Evolutionary conservation across 2,113 vertebrate species (phyloP).

Genomic region (Lepidothrix coronata): DNA sequence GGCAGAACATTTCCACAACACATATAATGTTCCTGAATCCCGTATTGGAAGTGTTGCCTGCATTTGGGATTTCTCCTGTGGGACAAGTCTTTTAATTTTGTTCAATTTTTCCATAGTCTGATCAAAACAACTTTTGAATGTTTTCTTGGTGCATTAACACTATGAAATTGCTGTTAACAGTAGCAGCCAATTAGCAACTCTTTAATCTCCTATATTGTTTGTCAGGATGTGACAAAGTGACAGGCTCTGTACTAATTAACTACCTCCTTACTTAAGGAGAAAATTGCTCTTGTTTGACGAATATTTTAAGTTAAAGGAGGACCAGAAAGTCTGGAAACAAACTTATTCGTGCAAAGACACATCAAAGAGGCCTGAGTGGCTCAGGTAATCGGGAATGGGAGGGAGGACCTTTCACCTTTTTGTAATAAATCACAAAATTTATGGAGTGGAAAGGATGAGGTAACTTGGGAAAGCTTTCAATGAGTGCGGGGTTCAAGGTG

Average conservation of each 20-base stretch:
- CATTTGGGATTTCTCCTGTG: neutral
- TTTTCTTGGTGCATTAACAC: slow-evolving; percentile 20
- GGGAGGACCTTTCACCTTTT: neutral
- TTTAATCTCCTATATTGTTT: slow-evolving; percentile 60
- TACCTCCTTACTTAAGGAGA: slow-evolving; percentile 3
- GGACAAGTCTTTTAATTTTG: neutral
- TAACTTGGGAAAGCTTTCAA: neutral
- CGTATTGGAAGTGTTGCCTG: neutral
- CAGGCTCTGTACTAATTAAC: slow-evolving; percentile 42
- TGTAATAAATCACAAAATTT: neutral
- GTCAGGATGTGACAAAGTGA: slow-evolving; percentile 53
- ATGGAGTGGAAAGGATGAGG: neutral
- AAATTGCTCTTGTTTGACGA: slow-evolving; percentile 60
- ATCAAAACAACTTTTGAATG: slow-evolving; percentile 33
- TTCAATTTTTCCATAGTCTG: neutral
- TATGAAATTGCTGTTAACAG: slow-evolving; percentile 43
- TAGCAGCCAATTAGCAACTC: slow-evolving; percentile 60
- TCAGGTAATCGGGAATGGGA: neutral
- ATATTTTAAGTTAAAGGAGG: slow-evolving; percentile 31
- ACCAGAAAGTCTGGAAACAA: neutral
- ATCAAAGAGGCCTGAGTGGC: neutral
- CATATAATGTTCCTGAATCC: neutral
- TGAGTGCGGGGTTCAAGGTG: neutral
- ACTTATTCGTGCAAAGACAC: neutral
- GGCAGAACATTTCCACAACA: neutral